These are phyloP conservation scores for Alcis repandata DNA, from an alignment of 2,888 invertebrate genomes.

Conservation along the genomic window DNA sequence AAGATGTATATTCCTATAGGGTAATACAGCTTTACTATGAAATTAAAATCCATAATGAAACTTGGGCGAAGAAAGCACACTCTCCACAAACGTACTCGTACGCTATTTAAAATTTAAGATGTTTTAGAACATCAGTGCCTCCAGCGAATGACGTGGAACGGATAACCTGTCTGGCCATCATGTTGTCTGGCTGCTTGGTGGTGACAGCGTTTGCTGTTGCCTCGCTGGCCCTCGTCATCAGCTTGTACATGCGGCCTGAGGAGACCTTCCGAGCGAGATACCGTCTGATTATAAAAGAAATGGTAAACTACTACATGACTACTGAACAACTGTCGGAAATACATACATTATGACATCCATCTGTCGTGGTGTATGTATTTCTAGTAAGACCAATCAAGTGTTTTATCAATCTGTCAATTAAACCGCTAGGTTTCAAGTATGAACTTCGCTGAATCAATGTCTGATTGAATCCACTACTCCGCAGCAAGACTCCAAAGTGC, in stretches of 20 bases:
- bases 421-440: too few relatives aligned
- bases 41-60: background rate
- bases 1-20: constrained; percentile 77
- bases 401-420: too few relatives aligned
- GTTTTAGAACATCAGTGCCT: constrained; percentile 58
- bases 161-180: constrained; percentile 61
- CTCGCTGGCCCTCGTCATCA: constrained; percentile 69
- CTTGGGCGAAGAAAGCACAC: too few relatives aligned
- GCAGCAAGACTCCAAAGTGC: constrained; percentile 64
- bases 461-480: background rate
- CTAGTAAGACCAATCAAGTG: too few relatives aligned
- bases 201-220: constrained; percentile 73
- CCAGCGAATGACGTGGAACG: constrained; percentile 67
- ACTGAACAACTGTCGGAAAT: too few relatives aligned
- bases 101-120: background rate
- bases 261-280: constrained; percentile 71
- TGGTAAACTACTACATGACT: constrained; percentile 54
- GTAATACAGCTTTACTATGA: constrained; percentile 47
- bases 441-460: too few relatives aligned
- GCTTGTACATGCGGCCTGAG: constrained; percentile 72
- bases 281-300: constrained; percentile 72
- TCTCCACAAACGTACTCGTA: too few relatives aligned
- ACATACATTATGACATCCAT: too few relatives aligned
- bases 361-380: too few relatives aligned
- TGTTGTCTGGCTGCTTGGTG: constrained; percentile 67